These are phyloP conservation scores for Sphenodon punctatus DNA, from an alignment of 2,797 vertebrate genomes.

Conservation along the genomic window DNA sequence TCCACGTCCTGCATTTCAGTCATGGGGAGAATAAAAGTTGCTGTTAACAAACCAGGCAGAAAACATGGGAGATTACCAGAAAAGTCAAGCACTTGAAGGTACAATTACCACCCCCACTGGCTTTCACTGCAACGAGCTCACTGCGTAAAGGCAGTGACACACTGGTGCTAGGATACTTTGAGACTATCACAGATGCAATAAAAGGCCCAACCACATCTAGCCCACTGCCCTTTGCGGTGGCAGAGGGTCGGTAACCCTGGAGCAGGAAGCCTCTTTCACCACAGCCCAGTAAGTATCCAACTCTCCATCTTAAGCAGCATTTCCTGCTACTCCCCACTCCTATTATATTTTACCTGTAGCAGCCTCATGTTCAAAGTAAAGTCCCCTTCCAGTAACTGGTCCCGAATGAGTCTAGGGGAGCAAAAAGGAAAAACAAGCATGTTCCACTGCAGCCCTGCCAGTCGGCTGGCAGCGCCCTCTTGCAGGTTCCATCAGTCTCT, in stretches of 20 bases:
- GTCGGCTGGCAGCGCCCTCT: too few species aligned
- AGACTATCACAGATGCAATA: too few species aligned
- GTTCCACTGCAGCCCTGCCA: too few species aligned
- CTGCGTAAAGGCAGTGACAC: too few species aligned
- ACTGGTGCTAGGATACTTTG: too few species aligned
- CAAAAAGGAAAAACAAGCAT: not conserved
- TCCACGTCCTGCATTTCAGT: not conserved
- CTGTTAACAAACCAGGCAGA: not conserved
- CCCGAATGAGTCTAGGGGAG: slow-evolving; percentile 89
- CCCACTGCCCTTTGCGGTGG: too few species aligned
- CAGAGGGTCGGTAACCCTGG: not conserved
- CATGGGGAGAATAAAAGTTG: not conserved
- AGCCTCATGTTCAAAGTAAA: slow-evolving; percentile 97
- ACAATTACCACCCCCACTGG: too few species aligned
- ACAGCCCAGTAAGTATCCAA: not conserved
- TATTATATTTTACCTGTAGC: slow-evolving; percentile 83
- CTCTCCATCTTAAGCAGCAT: not conserved
- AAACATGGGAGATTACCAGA: not conserved
- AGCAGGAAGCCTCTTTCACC: not conserved
- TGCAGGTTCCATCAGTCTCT: too few species aligned
- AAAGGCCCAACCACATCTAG: too few species aligned
- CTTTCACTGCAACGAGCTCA: too few species aligned
- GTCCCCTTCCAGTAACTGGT: slow-evolving; percentile 91
- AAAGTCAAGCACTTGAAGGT: not conserved
- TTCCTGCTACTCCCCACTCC: not conserved